These are phyloP conservation scores for Phyllostomus hastatus DNA, from an alignment of 2,113 vertebrate genomes.

Conservation along the genomic window DNA sequence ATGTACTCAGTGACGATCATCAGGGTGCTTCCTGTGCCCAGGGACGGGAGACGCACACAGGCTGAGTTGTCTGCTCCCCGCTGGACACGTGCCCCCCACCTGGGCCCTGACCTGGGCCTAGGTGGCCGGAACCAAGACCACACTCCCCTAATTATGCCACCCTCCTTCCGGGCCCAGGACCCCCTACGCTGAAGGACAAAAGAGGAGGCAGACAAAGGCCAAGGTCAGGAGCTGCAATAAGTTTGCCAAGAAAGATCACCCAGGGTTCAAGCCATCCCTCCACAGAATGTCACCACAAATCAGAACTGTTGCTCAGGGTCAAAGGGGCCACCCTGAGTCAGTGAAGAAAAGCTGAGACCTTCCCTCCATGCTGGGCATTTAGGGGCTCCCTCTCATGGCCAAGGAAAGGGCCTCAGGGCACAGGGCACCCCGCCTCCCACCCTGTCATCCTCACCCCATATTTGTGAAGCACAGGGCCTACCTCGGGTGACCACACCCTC, in stretches of 20 bases:
- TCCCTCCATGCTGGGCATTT: neutral
- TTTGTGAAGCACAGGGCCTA: slow-evolving; percentile 38
- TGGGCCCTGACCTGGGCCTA: neutral
- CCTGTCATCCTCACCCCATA: accelerated
- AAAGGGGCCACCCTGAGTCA: neutral
- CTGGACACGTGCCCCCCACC: accelerated
- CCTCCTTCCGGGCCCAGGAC: neutral
- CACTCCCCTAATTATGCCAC: neutral
- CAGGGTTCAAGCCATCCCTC: neutral
- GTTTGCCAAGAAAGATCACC: neutral
- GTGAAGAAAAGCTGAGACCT: neutral
- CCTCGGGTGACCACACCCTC: slow-evolving; percentile 95
- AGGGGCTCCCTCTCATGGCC: neutral
- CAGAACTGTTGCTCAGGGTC: neutral
- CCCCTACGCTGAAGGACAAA: neutral
- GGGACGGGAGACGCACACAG: neutral
- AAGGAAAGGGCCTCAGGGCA: neutral
- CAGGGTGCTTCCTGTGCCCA: slow-evolving; percentile 89
- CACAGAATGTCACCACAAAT: neutral
- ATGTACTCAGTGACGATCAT: slow-evolving; percentile 95
- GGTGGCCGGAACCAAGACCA: neutral
- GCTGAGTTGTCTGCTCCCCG: neutral
- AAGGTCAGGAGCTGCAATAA: neutral
- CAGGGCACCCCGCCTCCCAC: neutral
- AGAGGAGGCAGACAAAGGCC: neutral